These are phyloP conservation scores for Branchinecta lindahli DNA, from an alignment of 1,140 invertebrate genomes.

Conservation along the genomic window DNA sequence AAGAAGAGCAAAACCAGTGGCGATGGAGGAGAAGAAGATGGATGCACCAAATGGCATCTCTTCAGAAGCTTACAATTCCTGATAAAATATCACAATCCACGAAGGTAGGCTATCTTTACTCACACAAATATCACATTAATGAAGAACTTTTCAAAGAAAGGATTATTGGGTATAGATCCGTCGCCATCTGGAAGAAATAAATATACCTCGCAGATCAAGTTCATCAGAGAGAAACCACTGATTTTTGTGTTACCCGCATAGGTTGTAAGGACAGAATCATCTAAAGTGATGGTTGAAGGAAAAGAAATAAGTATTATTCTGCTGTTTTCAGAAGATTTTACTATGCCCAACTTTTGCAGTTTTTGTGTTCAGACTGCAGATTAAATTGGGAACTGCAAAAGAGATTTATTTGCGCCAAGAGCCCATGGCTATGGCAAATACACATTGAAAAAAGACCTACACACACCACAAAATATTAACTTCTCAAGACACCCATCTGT, in stretches of 20 bases:
- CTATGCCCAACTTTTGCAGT: too few species aligned
- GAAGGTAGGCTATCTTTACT: neutral
- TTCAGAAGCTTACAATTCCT: neutral
- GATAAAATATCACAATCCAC: constrained; percentile 1
- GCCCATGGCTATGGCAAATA: too few species aligned
- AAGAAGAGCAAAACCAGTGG: neutral
- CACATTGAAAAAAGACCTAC: too few species aligned
- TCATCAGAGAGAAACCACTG: too few species aligned
- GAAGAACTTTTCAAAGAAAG: neutral
- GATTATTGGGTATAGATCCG: neutral
- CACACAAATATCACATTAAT: neutral
- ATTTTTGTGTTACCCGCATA: neutral
- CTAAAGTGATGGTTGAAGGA: neutral
- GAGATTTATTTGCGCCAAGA: too few species aligned
- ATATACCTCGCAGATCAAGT: too few species aligned
- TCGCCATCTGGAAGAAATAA: constrained; percentile 2
- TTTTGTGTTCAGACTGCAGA: too few species aligned
- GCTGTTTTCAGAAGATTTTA: too few species aligned
- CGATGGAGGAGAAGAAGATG: neutral
- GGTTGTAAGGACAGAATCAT: neutral
- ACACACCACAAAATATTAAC: too few species aligned
- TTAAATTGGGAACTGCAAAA: too few species aligned
- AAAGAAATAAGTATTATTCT: too few species aligned
- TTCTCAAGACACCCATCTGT: too few species aligned
- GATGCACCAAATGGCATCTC: neutral